A percentile compares a stretch with the other conserved stretches of the same genome.
These are phyloP conservation scores for Oophaga pumilio DNA, from an alignment of 2,113 vertebrate species.

Conservation along the genomic window DNA sequence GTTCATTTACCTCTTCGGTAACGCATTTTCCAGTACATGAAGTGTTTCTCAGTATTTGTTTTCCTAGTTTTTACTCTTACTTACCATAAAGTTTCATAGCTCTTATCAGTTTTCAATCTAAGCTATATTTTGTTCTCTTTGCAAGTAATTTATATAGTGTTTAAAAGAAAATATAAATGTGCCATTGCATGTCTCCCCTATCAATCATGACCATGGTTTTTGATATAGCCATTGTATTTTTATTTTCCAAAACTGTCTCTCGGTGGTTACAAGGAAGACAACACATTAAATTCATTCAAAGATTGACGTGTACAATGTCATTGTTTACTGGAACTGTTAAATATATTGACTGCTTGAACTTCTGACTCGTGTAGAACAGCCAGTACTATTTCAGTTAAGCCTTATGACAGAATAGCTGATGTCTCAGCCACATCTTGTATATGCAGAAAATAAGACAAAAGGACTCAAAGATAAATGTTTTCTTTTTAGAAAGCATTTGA, in stretches of 20 bases:
- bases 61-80: too few relatives aligned
- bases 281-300: constrained; percentile 9
- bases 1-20: too few relatives aligned
- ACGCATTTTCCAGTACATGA: too few relatives aligned
- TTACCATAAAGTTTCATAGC: too few relatives aligned
- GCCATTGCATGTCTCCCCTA: not conserved
- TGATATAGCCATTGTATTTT: not conserved
- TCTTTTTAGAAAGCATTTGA: constrained; percentile 32
- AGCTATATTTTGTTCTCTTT: not conserved
- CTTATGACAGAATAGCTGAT: constrained; percentile 29
- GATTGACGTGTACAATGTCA: constrained; percentile 23
- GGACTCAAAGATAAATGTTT: constrained; percentile 50
- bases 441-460: constrained; percentile 52
- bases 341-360: constrained; percentile 39
- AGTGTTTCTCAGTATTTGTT: too few relatives aligned
- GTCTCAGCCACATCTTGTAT: constrained; percentile 51
- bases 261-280: not conserved
- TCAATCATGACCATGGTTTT: not conserved
- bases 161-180: constrained; percentile 20
- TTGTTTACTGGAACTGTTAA: constrained; percentile 27
- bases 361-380: constrained; percentile 16
- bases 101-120: not conserved
- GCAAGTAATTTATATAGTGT: constrained; percentile 5
- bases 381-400: not conserved
- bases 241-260: not conserved